Evolutionary conservation across 2,888 invertebrate genomes (phyloP).

Genomic region (Pseudeuparius sepicola): DNA sequence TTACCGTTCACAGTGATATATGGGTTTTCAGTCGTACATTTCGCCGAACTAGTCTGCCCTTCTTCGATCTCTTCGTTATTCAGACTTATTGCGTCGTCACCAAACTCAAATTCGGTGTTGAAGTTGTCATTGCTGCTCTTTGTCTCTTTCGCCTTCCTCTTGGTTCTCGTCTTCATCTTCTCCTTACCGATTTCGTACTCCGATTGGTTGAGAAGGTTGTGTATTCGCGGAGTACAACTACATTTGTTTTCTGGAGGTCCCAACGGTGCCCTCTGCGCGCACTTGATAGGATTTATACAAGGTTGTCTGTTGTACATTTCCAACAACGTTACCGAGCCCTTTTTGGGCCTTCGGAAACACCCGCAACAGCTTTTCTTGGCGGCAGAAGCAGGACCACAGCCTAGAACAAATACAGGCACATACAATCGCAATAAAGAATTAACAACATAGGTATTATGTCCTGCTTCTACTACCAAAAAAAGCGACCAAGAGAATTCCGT

Average conservation of each 20-base stretch:
- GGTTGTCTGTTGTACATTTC: slow-evolving; percentile 47
- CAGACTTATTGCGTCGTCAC: slow-evolving; percentile 38
- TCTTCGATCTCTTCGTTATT: slow-evolving; percentile 31
- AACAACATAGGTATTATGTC: too few species aligned
- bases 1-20: slow-evolving; percentile 54
- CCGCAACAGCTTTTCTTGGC: slow-evolving; percentile 38
- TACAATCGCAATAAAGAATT: too few species aligned
- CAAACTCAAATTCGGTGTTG: slow-evolving; percentile 37
- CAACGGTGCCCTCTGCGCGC: slow-evolving; percentile 36
- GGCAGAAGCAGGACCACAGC: slow-evolving; percentile 40
- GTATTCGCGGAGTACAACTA: slow-evolving; percentile 27
- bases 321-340: slow-evolving; percentile 40
- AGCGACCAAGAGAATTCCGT: not conserved
- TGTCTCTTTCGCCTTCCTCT: slow-evolving; percentile 21
- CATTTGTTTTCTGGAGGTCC: slow-evolving; percentile 36
- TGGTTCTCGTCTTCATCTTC: slow-evolving; percentile 24
- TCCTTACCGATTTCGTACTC: slow-evolving; percentile 45
- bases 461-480: slow-evolving; percentile 27
- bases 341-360: slow-evolving; percentile 38
- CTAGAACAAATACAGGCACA: slow-evolving; percentile 34
- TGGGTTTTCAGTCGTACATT: slow-evolving; percentile 40
- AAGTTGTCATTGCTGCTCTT: slow-evolving; percentile 26
- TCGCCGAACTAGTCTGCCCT: slow-evolving; percentile 31
- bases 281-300: slow-evolving; percentile 32
- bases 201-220: slow-evolving; percentile 32